Conservation (phyloP, 2,113 vertebrate species). For the Narcine bancroftii region DNA sequence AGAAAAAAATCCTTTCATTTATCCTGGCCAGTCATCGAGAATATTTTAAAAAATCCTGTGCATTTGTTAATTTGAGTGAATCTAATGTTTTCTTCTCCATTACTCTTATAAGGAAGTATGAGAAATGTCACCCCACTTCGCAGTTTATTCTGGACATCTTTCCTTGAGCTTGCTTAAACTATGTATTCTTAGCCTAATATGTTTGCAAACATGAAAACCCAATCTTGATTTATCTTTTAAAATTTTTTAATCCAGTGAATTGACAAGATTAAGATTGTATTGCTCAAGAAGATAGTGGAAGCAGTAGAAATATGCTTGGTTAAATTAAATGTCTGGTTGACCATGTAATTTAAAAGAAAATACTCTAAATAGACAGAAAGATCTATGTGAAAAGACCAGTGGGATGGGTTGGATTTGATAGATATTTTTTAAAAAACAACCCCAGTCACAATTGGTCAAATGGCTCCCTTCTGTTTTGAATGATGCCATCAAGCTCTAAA, state of each 20-base stretch:
- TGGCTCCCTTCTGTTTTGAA: background rate
- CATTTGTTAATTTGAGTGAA: background rate
- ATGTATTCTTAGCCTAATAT: background rate
- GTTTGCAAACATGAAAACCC: background rate
- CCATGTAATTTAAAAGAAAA: no score
- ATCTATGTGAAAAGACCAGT: no score
- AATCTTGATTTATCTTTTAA: background rate
- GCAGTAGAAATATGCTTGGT: no score
- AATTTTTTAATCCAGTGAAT: background rate
- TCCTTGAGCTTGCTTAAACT: background rate
- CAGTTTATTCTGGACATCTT: background rate
- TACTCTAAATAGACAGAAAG: no score
- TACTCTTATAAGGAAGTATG: background rate
- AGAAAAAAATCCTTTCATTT: background rate
- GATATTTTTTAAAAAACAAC: no score
- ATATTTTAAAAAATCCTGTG: background rate
- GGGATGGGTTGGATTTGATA: no score
- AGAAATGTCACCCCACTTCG: background rate
- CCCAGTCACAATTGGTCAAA: no score
- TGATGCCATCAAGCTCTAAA: background rate
- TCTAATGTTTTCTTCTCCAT: background rate
- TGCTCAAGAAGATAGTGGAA: no score
- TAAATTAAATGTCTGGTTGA: no score
- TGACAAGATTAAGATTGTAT: background rate
- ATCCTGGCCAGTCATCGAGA: background rate